phyloP scores from a whole-genome alignment of 2,797 vertebrate genomes.

The Lindbergichthys nudifrons region DNA sequence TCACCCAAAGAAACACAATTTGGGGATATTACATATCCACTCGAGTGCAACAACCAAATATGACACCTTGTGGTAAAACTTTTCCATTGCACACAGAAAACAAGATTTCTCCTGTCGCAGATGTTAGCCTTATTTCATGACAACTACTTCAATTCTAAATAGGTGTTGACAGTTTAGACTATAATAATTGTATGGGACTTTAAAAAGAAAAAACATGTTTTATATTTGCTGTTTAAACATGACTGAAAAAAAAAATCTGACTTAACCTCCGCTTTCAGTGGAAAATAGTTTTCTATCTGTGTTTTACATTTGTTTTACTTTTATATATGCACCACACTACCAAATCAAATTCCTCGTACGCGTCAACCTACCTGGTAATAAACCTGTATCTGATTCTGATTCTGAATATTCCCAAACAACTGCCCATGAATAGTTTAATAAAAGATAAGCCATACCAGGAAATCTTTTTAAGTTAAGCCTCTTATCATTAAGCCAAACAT shows the following conservation, averaged over 20 bases:
- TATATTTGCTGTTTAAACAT: neutral
- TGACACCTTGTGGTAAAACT: conserved; percentile 78
- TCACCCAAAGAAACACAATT: neutral
- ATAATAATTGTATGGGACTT: neutral
- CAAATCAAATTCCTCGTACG: too few relatives aligned
- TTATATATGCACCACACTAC: too few relatives aligned
- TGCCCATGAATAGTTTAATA: neutral
- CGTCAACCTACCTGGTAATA: too few relatives aligned
- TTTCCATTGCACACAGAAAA: conserved; percentile 48
- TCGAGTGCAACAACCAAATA: conserved; percentile 36
- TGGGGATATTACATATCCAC: neutral
- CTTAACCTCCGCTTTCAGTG: neutral
- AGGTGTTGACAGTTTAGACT: neutral
- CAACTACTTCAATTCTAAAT: conserved; percentile 2
- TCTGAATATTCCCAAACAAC: neutral
- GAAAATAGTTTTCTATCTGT: too few relatives aligned
- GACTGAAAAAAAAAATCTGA: neutral
- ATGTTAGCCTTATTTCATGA: neutral
- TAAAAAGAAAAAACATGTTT: neutral
- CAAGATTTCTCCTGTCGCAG: neutral
- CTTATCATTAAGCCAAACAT: conserved; percentile 23
- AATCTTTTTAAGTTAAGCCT: conserved; percentile 9
- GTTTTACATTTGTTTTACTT: too few relatives aligned
- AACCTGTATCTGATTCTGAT: neutral
- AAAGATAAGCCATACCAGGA: conserved; percentile 5